Conservation (phyloP, 2,888 invertebrate species). For the Agrotis clavis region DNA sequence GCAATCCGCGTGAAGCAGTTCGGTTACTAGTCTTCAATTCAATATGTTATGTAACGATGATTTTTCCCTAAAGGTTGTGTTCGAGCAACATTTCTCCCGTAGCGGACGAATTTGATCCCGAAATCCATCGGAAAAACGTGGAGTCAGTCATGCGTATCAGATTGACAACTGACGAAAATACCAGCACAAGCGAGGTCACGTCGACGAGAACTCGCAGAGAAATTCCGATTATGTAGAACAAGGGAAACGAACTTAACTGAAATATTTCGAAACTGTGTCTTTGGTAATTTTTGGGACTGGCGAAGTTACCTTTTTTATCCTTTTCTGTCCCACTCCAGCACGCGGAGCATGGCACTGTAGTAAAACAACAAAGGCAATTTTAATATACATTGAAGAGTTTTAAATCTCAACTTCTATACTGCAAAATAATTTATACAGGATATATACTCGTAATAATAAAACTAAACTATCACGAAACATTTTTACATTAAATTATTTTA, state of each 20-base stretch:
- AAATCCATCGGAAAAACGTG: constrained; percentile 68
- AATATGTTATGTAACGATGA: constrained; percentile 42
- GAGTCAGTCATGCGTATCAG: constrained; percentile 80
- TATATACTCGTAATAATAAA: no score
- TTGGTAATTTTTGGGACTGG: background rate
- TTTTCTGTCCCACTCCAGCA: no score
- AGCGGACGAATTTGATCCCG: constrained; percentile 79
- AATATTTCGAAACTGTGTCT: constrained; percentile 19
- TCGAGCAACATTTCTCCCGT: constrained; percentile 74
- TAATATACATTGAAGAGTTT: no score
- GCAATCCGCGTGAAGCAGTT: no score
- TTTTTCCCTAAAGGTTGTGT: constrained; percentile 62
- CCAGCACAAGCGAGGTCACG: constrained; percentile 60
- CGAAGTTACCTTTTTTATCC: background rate
- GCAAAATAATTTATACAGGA: no score
- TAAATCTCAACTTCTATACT: no score
- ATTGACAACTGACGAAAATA: constrained; percentile 85
- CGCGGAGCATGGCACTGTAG: no score
- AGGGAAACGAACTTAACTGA: constrained; percentile 36
- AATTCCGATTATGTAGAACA: constrained; percentile 64
- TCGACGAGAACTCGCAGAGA: constrained; percentile 60
- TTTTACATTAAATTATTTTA: no score
- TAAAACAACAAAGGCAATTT: no score
- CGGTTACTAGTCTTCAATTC: constrained; percentile 6
- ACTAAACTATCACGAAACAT: no score